phyloP scores from a whole-genome alignment of 2,888 invertebrate genomes.

The Seira sanloemensis region DNA sequence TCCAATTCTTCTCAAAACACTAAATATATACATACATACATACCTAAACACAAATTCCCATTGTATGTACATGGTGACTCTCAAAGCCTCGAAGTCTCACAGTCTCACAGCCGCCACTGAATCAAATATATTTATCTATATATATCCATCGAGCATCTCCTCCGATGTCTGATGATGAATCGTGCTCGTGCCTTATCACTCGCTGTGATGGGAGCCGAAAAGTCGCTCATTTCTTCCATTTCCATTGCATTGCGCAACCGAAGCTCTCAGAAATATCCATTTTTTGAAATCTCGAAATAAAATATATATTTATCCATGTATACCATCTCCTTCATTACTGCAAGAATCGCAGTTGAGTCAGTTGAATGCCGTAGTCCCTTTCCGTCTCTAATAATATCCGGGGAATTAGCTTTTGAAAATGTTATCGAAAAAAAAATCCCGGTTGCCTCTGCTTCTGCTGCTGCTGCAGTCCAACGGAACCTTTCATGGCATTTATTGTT shows the following conservation, averaged over 20 bases:
- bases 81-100: too few relatives aligned
- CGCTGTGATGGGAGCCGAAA: slow-evolving; percentile 45
- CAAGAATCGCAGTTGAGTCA: neutral
- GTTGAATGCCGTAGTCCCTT: neutral
- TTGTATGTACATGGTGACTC: too few relatives aligned
- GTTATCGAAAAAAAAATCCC: too few relatives aligned
- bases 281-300: neutral
- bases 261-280: too few relatives aligned
- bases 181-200: slow-evolving; percentile 58
- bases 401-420: slow-evolving; percentile 6
- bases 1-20: too few relatives aligned
- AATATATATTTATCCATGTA: neutral
- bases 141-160: too few relatives aligned
- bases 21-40: too few relatives aligned
- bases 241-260: neutral
- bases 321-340: neutral
- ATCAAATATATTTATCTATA: too few relatives aligned
- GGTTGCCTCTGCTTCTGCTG: too few relatives aligned
- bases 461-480: too few relatives aligned
- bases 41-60: too few relatives aligned
- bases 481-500: too few relatives aligned
- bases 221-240: neutral
- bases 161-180: slow-evolving; percentile 41
- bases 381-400: neutral
- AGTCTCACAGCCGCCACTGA: slow-evolving; percentile 32